These are phyloP conservation scores for Melipona quadrifasciata DNA, from an alignment of 1,140 invertebrate species.

Conservation along the genomic window DNA sequence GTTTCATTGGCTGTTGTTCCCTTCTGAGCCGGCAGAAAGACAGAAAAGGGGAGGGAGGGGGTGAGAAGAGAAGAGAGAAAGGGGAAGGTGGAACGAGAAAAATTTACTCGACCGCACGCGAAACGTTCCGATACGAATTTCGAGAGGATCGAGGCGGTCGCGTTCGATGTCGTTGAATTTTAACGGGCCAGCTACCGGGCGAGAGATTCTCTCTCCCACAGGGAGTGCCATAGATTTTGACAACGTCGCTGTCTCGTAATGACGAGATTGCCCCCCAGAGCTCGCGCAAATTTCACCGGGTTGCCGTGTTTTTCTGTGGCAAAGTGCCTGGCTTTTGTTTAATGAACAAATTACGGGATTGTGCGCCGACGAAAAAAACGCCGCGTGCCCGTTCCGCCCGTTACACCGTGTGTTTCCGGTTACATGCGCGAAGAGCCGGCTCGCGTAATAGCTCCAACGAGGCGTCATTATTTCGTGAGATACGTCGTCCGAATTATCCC, in stretches of 20 bases:
- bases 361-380: background rate
- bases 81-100: background rate
- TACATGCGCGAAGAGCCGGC: background rate
- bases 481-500: background rate
- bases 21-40: background rate
- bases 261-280: background rate
- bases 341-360: background rate
- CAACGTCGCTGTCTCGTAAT: background rate
- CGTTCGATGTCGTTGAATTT: background rate
- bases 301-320: background rate
- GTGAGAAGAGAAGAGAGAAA: background rate
- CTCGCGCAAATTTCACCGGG: background rate
- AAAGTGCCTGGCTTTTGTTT: background rate
- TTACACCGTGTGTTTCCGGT: background rate
- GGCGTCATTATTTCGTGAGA: background rate
- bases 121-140: conserved; percentile 9
- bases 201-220: background rate
- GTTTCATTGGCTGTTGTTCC: conserved; percentile 5
- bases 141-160: background rate
- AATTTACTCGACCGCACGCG: background rate
- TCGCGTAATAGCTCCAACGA: background rate
- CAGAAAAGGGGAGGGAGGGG: background rate
- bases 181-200: background rate
- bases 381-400: background rate
- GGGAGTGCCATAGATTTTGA: background rate